Conservation (phyloP, 2,888 invertebrate species). For the Shargacucullia verbasci region DNA sequence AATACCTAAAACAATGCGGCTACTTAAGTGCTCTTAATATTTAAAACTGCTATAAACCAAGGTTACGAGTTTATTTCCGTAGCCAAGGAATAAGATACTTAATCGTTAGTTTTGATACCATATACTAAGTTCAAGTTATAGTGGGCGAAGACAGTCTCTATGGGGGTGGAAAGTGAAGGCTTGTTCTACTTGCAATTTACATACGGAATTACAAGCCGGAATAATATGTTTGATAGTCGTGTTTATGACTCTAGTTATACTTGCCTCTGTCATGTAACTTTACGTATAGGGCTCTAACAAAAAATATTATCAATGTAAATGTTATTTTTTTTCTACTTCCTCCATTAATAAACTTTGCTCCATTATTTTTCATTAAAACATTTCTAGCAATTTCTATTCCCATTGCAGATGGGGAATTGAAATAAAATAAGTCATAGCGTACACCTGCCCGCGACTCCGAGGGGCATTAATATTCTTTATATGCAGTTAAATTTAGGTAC, state of each 20-base stretch:
- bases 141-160: conserved; percentile 70
- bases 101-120: conserved; percentile 47
- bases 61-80: conserved; percentile 63
- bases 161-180: conserved; percentile 80
- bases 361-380: conserved; percentile 77
- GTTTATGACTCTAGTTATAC: conserved; percentile 68
- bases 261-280: conserved; percentile 41
- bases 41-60: conserved; percentile 80
- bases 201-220: conserved; percentile 85
- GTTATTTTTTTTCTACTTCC: conserved; percentile 45
- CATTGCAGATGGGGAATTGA: conserved; percentile 77
- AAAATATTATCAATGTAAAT: conserved; percentile 40
- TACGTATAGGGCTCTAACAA: conserved; percentile 39
- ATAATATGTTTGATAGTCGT: conserved; percentile 79
- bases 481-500: conserved; percentile 86
- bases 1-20: conserved; percentile 13
- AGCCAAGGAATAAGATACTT: conserved; percentile 54
- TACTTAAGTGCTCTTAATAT: conserved; percentile 74
- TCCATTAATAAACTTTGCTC: conserved; percentile 53
- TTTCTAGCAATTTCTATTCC: conserved; percentile 74
- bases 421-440: conserved; percentile 85
- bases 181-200: conserved; percentile 86
- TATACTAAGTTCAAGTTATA: conserved; percentile 57
- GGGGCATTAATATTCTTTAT: conserved; percentile 87
- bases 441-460: conserved; percentile 80